Conservation (phyloP, 2,113 vertebrate genomes). For the Mobula birostris region DNA sequence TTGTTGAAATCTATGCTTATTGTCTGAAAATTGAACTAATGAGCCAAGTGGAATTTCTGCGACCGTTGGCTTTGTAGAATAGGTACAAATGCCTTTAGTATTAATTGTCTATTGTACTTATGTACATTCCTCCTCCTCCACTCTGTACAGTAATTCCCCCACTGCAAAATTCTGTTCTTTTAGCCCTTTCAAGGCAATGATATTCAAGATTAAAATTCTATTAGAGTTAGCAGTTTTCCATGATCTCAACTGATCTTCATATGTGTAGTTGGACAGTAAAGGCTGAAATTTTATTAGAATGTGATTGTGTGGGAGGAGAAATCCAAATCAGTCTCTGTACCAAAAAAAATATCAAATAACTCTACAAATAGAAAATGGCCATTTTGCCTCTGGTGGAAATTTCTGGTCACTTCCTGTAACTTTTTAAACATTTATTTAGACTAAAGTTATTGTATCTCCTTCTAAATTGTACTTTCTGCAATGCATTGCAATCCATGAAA, state of each 20-base stretch:
- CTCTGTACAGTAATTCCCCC: no score
- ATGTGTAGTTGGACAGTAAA: not conserved
- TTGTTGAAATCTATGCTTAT: not conserved
- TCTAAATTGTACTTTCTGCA: not conserved
- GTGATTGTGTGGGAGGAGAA: not conserved
- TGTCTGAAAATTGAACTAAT: not conserved
- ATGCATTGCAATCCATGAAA: not conserved
- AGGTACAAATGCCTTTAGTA: not conserved
- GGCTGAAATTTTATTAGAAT: not conserved
- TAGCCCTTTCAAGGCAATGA: not conserved
- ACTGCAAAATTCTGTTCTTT: not conserved
- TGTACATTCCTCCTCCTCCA: not conserved
- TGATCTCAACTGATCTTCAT: not conserved
- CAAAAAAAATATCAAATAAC: not conserved
- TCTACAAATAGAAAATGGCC: not conserved
- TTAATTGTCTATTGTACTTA: not conserved
- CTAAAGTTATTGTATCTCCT: not conserved
- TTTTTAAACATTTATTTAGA: not conserved
- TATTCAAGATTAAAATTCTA: not conserved
- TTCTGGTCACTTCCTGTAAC: not conserved
- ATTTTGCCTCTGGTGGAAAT: not conserved
- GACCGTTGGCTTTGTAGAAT: not conserved
- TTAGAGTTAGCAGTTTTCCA: not conserved
- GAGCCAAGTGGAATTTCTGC: not conserved
- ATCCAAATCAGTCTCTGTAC: not conserved